phyloP scores from a whole-genome alignment of 2,888 invertebrate species.

The Eupelmus urozonus region DNA sequence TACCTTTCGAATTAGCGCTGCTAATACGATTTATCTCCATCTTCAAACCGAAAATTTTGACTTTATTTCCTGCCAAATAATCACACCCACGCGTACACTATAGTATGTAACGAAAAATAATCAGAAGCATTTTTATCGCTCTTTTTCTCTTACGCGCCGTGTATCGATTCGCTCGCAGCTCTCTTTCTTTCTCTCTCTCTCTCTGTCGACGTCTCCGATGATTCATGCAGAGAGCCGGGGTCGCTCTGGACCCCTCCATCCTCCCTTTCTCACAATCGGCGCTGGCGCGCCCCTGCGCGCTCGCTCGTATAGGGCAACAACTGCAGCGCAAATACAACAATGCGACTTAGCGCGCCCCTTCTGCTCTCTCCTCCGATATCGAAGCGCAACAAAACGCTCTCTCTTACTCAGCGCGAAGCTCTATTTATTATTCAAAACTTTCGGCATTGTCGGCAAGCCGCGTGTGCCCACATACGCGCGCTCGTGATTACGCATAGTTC shows the following conservation, averaged over 20 bases:
- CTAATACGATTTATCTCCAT: too few species aligned
- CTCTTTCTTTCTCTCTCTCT: conserved; percentile 26
- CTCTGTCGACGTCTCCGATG: conserved; percentile 41
- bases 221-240: conserved; percentile 44
- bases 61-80: too few species aligned
- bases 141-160: conserved; percentile 23
- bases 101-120: neutral
- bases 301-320: conserved; percentile 61
- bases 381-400: conserved; percentile 15
- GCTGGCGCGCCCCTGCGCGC: neutral
- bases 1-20: neutral
- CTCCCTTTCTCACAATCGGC: conserved; percentile 46
- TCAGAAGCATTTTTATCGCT: conserved; percentile 30
- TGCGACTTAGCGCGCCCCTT: conserved; percentile 64
- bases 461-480: neutral
- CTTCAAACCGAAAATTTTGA: too few species aligned
- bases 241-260: conserved; percentile 33
- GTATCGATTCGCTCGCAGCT: conserved; percentile 47
- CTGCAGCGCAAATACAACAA: conserved; percentile 67
- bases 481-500: neutral
- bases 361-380: neutral
- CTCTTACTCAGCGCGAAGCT: neutral
- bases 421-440: conserved; percentile 17
- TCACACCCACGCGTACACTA: too few species aligned
- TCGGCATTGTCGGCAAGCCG: neutral